phyloP scores from a whole-genome alignment of 2,797 vertebrate species.

The Phrynocephalus guinanensis region DNA sequence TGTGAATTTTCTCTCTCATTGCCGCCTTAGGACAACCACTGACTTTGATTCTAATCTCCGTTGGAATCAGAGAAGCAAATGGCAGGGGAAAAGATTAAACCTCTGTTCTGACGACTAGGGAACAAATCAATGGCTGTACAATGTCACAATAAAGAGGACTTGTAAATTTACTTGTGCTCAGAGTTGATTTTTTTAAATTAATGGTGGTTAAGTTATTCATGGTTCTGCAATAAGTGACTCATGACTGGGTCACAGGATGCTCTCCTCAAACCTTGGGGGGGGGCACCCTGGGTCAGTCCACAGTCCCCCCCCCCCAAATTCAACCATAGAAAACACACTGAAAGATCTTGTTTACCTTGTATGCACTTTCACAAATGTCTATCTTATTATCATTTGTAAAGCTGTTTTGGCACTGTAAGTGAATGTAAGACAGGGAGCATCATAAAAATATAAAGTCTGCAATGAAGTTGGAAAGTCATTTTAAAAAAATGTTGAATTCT shows the following conservation, averaged over 20 bases:
- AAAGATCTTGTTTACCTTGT: background rate
- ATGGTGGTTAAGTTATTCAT: background rate
- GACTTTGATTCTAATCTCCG: background rate
- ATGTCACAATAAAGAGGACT: background rate
- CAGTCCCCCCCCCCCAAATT: too few species aligned
- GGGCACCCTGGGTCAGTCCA: too few species aligned
- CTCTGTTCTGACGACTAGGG: background rate
- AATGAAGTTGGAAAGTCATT: conserved; percentile 96
- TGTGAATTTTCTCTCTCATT: background rate
- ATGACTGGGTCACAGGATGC: too few species aligned
- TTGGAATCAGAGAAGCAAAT: background rate
- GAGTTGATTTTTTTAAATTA: background rate
- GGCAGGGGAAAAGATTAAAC: background rate
- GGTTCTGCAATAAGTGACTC: too few species aligned
- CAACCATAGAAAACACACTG: background rate
- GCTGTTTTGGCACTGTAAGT: conserved; percentile 62
- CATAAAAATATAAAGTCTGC: conserved; percentile 93
- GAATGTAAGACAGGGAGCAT: conserved; percentile 78
- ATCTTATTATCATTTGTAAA: conserved; percentile 75
- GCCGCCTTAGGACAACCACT: background rate
- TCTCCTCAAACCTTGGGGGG: too few species aligned
- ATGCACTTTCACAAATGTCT: conserved; percentile 52
- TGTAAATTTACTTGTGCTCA: background rate
- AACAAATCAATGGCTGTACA: background rate
- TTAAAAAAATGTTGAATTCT: conserved; percentile 92